A percentile compares a stretch with the other conserved stretches of the same genome.
phyloP scores from a whole-genome alignment of 35 echinoderm and acorn worm genomes.

The Amphiura filiformis region DNA sequence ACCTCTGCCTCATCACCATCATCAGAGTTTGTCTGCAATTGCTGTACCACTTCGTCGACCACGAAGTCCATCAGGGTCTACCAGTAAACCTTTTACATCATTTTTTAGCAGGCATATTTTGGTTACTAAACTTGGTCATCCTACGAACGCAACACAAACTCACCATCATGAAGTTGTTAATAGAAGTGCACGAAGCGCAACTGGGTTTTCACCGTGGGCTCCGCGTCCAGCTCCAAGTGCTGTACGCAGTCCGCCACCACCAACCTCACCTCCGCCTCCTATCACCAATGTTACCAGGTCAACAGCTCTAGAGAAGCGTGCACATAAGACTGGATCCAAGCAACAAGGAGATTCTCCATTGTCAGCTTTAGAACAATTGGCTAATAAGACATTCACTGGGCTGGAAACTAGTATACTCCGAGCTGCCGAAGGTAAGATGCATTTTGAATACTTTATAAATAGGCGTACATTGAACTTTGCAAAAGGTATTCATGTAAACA shows the following conservation, averaged over 20 bases:
- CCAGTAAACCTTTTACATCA: constrained; percentile 70
- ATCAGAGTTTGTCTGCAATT: constrained; percentile 28
- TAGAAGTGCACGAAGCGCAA: background rate
- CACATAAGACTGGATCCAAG: background rate
- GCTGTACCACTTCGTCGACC: constrained; percentile 44
- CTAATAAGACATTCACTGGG: constrained; percentile 93
- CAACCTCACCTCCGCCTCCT: constrained; percentile 5
- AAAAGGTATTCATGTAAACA: no score
- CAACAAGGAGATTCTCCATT: constrained; percentile 64
- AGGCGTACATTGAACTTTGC: no score
- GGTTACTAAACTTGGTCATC: constrained; percentile 47
- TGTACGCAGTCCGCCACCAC: constrained; percentile 34
- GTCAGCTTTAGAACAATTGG: constrained; percentile 84
- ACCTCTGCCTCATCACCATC: constrained; percentile 16
- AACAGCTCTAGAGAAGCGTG: background rate
- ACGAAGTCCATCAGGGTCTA: constrained; percentile 12
- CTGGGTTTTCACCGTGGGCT: constrained; percentile 15
- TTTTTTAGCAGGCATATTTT: constrained; percentile 85
- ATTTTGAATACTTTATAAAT: no score
- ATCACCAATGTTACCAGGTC: background rate
- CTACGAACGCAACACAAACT: background rate
- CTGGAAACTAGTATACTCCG: constrained; percentile 87
- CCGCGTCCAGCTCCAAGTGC: background rate
- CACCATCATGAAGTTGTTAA: background rate
- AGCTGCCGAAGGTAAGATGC: constrained; percentile 87